Percentiles rank a stretch among this genome's conserved stretches.
These are phyloP conservation scores for Dorcus parallelipipedus DNA, from an alignment of 2,888 invertebrate species.

Conservation along the genomic window DNA sequence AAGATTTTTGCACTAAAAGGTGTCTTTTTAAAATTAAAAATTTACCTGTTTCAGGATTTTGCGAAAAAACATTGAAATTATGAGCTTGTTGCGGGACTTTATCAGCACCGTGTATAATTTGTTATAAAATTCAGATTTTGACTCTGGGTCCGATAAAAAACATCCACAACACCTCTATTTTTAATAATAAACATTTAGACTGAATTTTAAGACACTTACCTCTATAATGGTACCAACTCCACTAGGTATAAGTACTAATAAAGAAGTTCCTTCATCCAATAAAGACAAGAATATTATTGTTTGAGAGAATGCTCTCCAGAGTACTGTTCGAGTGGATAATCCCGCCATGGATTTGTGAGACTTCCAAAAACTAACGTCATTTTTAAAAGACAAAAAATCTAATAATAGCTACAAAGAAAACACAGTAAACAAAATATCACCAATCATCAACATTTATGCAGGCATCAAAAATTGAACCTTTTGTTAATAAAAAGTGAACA, in stretches of 20 bases:
- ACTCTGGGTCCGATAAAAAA: too few relatives aligned
- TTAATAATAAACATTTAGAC: not conserved
- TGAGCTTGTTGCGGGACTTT: too few relatives aligned
- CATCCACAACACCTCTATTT: too few relatives aligned
- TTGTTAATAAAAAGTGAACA: too few relatives aligned
- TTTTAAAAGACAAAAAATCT: constrained; percentile 96
- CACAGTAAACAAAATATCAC: not conserved
- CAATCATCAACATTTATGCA: too few relatives aligned
- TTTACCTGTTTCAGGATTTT: too few relatives aligned
- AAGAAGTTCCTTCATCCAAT: constrained; percentile 86
- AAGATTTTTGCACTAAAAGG: too few relatives aligned
- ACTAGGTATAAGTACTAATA: constrained; percentile 82
- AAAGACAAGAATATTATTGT: constrained; percentile 88
- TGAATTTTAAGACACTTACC: constrained; percentile 50
- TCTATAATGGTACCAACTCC: constrained; percentile 87
- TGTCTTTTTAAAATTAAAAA: too few relatives aligned
- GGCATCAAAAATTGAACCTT: too few relatives aligned
- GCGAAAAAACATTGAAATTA: too few relatives aligned
- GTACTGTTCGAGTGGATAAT: constrained; percentile 80
- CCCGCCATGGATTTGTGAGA: constrained; percentile 82
- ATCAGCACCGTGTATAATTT: too few relatives aligned
- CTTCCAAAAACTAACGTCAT: constrained; percentile 95
- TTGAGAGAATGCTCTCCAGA: constrained; percentile 94
- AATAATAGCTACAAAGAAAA: constrained; percentile 73
- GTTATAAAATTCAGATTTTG: not conserved